phyloP scores from a whole-genome alignment of 2,113 vertebrate genomes.

The Leucosticte australis region DNA sequence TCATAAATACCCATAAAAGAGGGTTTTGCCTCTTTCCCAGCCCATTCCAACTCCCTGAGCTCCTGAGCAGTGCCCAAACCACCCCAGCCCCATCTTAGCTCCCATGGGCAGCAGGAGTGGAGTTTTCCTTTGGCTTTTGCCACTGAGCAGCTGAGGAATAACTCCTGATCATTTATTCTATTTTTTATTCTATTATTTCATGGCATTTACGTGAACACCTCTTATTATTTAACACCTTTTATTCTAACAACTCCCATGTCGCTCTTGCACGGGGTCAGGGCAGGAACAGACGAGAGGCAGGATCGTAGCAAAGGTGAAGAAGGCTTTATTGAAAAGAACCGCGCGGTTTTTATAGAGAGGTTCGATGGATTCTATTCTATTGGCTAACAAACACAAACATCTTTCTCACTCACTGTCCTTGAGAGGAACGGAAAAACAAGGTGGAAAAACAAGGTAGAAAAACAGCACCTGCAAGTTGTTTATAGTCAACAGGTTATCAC shows the following conservation, averaged over 20 bases:
- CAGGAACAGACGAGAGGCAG: no score
- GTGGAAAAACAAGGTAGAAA: no score
- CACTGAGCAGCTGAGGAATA: background rate
- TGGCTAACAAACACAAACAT: no score
- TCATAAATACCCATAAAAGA: rapidly evolving
- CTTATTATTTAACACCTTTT: background rate
- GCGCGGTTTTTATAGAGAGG: no score
- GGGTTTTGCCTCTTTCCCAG: background rate
- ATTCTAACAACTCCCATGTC: rapidly evolving
- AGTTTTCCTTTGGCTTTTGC: background rate
- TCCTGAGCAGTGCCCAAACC: background rate
- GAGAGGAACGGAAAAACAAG: no score
- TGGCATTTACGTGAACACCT: rapidly evolving
- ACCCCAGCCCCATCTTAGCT: rapidly evolving
- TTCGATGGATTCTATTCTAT: no score
- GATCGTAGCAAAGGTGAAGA: no score
- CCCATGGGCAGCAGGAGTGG: rapidly evolving
- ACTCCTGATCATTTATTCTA: rapidly evolving
- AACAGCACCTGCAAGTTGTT: no score
- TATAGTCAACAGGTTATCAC: no score
- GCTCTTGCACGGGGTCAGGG: no score
- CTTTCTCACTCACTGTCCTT: no score
- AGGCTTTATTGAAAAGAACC: no score
- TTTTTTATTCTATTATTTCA: background rate
- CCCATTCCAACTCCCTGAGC: rapidly evolving